Evolutionary conservation across 2,797 vertebrate genomes (phyloP), one percentile per base, ranked within the genome.

Genomic region (Danionella dracula): DNA sequence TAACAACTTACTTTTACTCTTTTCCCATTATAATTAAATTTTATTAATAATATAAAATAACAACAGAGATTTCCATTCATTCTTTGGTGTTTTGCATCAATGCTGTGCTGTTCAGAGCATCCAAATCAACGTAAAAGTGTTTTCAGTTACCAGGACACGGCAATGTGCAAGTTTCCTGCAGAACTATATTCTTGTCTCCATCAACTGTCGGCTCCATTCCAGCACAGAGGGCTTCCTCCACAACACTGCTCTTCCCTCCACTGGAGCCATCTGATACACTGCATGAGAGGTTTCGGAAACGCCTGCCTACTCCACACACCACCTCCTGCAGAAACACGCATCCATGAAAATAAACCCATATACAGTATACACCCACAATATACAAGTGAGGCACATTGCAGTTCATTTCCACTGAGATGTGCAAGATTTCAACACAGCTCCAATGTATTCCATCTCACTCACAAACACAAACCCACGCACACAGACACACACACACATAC

Each of bases 141-240:
- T 27, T 27, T 3, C 23, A 4, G 16, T 88, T 88, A 99, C 97
- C 95, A 90, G 95, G 95, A 67, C 97, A 99, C 32, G 97, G 97
- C 2, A 96, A 89, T 4, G 84, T 89, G 51, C 97, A 99, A 13
- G 85, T 81, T 85, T 97, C 95, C 42, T 94, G 91, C 66, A 98
- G 87, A 15, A 76, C 49, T 71, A 92, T 88, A 48, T 83, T 86
- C 54, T 88, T 90, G 80, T 92, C 88, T 45, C 90, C 91, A 0
- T 93, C 83, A 31, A 95, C 77, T 1, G 85, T 60, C 51, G 88
- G 85, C 68, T 96, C 93, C 79, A 93, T 81, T 54, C 88, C 82
- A 67, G 85, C 74, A 79, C 97, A 99, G 75, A 94, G 91, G 78
- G 98, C 95, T 64, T 99, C 97, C 44, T 99, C 96, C 68, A 96